Evolutionary conservation across 2,888 invertebrate genomes (phyloP).

Genomic region (Meliscaeva auricollis): DNA sequence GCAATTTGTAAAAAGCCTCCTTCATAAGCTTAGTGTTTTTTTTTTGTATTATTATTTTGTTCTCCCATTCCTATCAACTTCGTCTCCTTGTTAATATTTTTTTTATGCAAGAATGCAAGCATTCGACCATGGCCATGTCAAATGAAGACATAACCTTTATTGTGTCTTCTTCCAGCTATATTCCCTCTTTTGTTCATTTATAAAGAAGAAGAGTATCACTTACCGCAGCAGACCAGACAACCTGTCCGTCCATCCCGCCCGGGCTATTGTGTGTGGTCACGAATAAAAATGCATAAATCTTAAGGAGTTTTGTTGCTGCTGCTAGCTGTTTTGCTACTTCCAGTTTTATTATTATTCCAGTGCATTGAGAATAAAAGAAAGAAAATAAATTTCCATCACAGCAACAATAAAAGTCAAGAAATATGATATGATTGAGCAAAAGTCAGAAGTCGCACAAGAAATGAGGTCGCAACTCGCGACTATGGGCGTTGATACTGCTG

Average conservation of each 20-base stretch:
- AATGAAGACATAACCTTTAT: conserved; percentile 56
- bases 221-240: conserved; percentile 36
- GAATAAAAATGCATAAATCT: conserved; percentile 58
- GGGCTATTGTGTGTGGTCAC: conserved; percentile 48
- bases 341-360: neutral
- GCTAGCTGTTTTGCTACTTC: neutral
- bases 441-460: conserved; percentile 26
- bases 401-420: conserved; percentile 73
- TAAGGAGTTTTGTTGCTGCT: conserved; percentile 22
- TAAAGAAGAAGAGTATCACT: conserved; percentile 46
- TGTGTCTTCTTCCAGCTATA: conserved; percentile 9
- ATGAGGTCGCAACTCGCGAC: conserved; percentile 37
- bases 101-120: too few species aligned
- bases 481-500: conserved; percentile 67
- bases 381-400: conserved; percentile 39
- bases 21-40: neutral
- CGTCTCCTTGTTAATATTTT: conserved; percentile 25
- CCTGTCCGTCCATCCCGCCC: conserved; percentile 45
- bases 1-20: conserved; percentile 6
- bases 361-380: conserved; percentile 14
- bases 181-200: conserved; percentile 36
- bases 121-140: conserved; percentile 42
- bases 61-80: conserved; percentile 9
- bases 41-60: neutral
- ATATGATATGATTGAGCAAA: conserved; percentile 74